phyloP scores from a whole-genome alignment of 53 echinoderm and acorn worm species.

The Astropecten irregularis region DNA sequence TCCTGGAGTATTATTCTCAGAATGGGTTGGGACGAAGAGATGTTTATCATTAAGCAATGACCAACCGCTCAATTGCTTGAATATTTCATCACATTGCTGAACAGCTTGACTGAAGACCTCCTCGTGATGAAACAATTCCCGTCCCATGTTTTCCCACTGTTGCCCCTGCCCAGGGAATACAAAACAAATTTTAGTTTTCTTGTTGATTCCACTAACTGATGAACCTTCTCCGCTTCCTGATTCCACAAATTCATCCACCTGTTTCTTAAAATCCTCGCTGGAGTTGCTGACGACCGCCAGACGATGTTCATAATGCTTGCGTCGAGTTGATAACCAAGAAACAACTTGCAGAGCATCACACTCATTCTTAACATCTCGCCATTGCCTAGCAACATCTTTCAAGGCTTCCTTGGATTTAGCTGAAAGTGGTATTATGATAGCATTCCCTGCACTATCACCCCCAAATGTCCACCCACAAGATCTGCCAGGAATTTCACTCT shows the following conservation, averaged over 20 bases:
- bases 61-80: conserved; percentile 84
- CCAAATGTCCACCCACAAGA: conserved; percentile 75
- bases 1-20: neutral
- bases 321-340: conserved; percentile 77
- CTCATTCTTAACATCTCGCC: conserved; percentile 61
- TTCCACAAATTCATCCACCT: conserved; percentile 29
- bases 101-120: conserved; percentile 65
- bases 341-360: conserved; percentile 73
- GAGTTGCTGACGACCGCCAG: conserved; percentile 77
- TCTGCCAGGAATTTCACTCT: neutral
- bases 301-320: conserved; percentile 72
- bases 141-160: conserved; percentile 89
- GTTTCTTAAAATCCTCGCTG: conserved; percentile 56
- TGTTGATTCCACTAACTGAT: neutral
- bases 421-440: conserved; percentile 78
- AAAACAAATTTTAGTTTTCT: conserved; percentile 80
- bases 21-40: neutral
- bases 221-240: neutral
- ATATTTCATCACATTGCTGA: conserved; percentile 75
- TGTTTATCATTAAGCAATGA: conserved; percentile 58
- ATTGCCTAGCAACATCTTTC: conserved; percentile 66
- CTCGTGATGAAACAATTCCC: conserved; percentile 72
- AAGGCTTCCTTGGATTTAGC: conserved; percentile 78
- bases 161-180: conserved; percentile 95
- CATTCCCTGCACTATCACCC: conserved; percentile 50